Base-by-base conservation (phyloP, 1,140 invertebrate species). In the Drosophila lini region DNA sequence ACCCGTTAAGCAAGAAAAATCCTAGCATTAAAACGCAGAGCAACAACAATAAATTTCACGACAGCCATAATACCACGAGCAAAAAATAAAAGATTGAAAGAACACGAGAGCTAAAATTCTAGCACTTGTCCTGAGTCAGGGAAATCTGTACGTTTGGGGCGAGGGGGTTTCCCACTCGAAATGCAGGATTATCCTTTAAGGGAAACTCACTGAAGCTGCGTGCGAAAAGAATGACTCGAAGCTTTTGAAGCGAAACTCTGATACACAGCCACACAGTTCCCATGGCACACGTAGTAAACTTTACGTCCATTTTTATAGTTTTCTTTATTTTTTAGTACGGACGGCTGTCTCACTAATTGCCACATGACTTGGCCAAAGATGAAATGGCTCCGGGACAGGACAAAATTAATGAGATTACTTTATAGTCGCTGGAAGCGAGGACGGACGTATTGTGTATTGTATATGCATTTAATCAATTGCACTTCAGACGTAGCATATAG, bases 291-390 rank as follows among this genome's bases (percentile, higher is more conserved):
- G 58, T 68, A 64, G 60, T 50, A 41, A 69, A 86, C 60, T 83
- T 80, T 70, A 80, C 83, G 83, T 86, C 68, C 83, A 78, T 57
- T 86, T 86, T 88, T 77, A 86, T 77, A 80, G 80, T 62, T 85
- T 74, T 45, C 38, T 67, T 64, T 61, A 78, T 68, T 64, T 61
- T 65, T 62, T 25, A 59, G 62, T 52, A 56, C 62, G 63, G 59
- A 52, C 32, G 42, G 50, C 55, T 85, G 70, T 86, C 70, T 50
- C 75, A 78, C 71, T 83, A 89, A 86, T 86, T 86, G 73, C 84
- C 80, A 73, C 71, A 75, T 62, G 63, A 71, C 67, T 75, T 57
- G 36, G 63, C 52, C 62, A 76, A 73, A 78, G 67, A 59, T 41
- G 47, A 78, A 48, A 55, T 73, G 25, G 16, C 16, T 13, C 34